Percentiles rank a stretch among this genome's conserved stretches.
These are phyloP conservation scores for Sebastiscus albofasciatus DNA, from an alignment of 2,797 vertebrate species.

Conservation along the genomic window DNA sequence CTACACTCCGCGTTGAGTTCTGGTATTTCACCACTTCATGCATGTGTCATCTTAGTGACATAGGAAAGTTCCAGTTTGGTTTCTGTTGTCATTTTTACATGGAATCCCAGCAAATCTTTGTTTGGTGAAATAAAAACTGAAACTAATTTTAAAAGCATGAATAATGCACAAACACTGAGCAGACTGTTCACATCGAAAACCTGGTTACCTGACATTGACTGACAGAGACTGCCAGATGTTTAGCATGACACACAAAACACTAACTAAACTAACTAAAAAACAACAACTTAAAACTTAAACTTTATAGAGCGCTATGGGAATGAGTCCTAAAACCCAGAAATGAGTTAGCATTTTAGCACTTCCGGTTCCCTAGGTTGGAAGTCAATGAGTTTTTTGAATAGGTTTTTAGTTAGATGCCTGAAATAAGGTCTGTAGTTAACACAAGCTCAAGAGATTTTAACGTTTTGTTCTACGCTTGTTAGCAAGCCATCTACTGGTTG, in stretches of 20 bases:
- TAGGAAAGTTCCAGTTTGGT: not conserved
- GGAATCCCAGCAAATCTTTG: not conserved
- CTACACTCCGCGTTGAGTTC: not conserved
- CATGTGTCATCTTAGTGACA: not conserved
- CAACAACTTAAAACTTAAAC: no score
- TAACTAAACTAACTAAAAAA: no score
- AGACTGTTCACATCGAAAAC: not conserved
- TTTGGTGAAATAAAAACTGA: not conserved
- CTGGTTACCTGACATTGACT: not conserved
- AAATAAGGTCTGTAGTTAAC: no score
- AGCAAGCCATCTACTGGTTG: no score
- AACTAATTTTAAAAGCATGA: not conserved
- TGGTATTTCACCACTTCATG: not conserved
- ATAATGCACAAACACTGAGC: not conserved
- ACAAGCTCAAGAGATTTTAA: no score
- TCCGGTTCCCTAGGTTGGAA: no score
- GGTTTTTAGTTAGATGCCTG: no score
- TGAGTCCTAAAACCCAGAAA: accelerated
- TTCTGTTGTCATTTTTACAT: not conserved
- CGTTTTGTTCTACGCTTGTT: no score
- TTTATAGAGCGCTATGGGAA: no score
- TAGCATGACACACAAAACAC: not conserved
- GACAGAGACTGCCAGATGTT: not conserved
- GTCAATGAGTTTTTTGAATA: no score
- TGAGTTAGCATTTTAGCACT: no score